Evolutionary conservation across 2,888 invertebrate genomes (phyloP).

Genomic region (Amorpha juglandis): DNA sequence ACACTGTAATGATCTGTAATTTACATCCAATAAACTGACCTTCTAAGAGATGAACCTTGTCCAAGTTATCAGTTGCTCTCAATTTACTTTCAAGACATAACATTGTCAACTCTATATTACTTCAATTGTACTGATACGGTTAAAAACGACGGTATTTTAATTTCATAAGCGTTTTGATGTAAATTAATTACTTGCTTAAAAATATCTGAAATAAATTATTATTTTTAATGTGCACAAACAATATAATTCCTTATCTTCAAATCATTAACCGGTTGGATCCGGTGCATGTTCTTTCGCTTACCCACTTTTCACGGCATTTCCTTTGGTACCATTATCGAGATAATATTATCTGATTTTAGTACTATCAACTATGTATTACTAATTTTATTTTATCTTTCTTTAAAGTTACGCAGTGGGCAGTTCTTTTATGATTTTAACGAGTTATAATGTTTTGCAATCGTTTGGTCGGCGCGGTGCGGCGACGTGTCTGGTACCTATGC

Average conservation of each 20-base stretch:
- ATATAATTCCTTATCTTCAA: slow-evolving; percentile 12
- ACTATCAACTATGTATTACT: slow-evolving; percentile 4
- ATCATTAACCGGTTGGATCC: not conserved
- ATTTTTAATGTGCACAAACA: too few relatives aligned
- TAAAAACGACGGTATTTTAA: not conserved
- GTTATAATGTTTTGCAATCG: too few relatives aligned
- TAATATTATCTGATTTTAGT: slow-evolving; percentile 8
- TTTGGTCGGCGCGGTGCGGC: too few relatives aligned
- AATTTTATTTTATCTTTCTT: not conserved
- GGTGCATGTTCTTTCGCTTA: slow-evolving; percentile 2
- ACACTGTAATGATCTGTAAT: not conserved
- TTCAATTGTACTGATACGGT: not conserved
- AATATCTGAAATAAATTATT: too few relatives aligned
- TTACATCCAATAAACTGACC: not conserved
- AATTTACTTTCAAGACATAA: not conserved
- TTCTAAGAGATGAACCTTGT: not conserved
- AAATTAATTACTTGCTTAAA: too few relatives aligned
- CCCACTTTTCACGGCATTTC: slow-evolving; percentile 11
- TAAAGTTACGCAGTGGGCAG: not conserved
- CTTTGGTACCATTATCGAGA: slow-evolving; percentile 3
- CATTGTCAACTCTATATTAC: not conserved
- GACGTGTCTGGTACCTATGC: too few relatives aligned
- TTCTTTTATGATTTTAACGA: too few relatives aligned
- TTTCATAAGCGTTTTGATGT: too few relatives aligned
- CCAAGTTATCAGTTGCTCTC: not conserved